Percentiles rank a stretch among this genome's conserved stretches.
Conservation (phyloP, 1,140 invertebrate species). For the Papilio glaucus region DNA sequence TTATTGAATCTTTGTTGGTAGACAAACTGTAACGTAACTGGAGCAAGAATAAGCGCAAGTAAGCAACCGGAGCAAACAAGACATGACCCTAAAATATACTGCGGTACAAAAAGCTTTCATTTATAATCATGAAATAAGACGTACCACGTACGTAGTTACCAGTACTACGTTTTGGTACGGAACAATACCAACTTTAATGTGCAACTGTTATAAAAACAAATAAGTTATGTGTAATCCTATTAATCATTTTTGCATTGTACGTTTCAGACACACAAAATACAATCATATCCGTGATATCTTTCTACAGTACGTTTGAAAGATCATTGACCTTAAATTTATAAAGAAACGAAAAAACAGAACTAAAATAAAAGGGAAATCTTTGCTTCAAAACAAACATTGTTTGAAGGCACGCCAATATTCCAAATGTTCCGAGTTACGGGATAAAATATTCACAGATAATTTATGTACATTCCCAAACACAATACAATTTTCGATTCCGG, state of each 20-base stretch:
- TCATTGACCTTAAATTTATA: background rate
- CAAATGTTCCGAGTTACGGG: background rate
- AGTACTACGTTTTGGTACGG: too few species aligned
- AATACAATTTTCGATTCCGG: conserved; percentile 2
- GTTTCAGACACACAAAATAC: too few species aligned
- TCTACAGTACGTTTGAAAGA: too few species aligned
- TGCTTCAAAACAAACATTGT: background rate
- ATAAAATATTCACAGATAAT: conserved; percentile 22
- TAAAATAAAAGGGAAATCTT: background rate
- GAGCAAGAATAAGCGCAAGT: background rate
- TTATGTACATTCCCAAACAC: conserved; percentile 24
- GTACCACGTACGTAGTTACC: too few species aligned
- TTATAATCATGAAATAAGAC: too few species aligned
- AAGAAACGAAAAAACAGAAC: background rate
- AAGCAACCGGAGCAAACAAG: background rate
- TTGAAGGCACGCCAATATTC: conserved; percentile 7
- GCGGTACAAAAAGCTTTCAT: background rate
- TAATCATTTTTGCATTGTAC: too few species aligned
- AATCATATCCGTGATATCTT: too few species aligned
- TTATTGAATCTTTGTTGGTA: background rate
- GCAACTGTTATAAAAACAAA: too few species aligned
- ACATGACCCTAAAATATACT: background rate
- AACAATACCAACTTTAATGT: too few species aligned
- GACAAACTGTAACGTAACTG: background rate
- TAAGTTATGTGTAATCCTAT: too few species aligned